Evolutionary conservation across 2,797 vertebrate species (phyloP), one percentile per base, ranked within the genome.

Genomic region (Tokudaia muenninki): DNA sequence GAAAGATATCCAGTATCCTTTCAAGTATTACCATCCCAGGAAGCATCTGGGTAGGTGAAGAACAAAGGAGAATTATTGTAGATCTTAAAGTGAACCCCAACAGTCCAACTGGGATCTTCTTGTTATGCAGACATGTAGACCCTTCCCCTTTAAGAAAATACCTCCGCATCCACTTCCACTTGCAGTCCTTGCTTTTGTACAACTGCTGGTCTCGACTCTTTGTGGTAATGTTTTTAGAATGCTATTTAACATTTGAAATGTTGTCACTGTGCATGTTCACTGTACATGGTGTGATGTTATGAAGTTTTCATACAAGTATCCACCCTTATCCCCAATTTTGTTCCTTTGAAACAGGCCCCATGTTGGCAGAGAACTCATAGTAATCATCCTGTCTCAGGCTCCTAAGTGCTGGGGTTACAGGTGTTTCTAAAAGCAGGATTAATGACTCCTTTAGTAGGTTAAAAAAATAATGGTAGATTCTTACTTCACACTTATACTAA

Each of bases 401-500:
- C 19, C 12, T 16, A 77, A 47, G 41, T 34, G 55, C 72, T 61
- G 55, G 55, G 29, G 12, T 34, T 47, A 77, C 19, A 61, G 41
- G 17, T 61, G 61, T 74, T 59, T 90, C 87, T 95, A 91, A 92
- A 92, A 92, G 67, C 16, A 47, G 13, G 29, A 65, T 67, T 80
- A 61, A 77, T 77, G 41, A 92, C 87, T 93, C 37, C 63, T 75
- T 93, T 96, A 57, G 77, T 91, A 79, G 77, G 17, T 91, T 95
- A 44, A 34, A 26, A 80, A 55, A n/a, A 78, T 57, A 87, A 79
- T 21, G 50, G 57, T 31, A 24, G 37, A 59, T 80, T 41, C 13
- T 12, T 89, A 70, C 3, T n/a, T 86, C 50, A 82, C 13, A 84
- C 10, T 80, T 59, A 77, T 1, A 10, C 7, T 26, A 19, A 87